Percentiles rank a stretch among this genome's conserved stretches.
These are phyloP conservation scores for Cotesia chilonis DNA, from an alignment of 1,140 invertebrate species.

Conservation along the genomic window DNA sequence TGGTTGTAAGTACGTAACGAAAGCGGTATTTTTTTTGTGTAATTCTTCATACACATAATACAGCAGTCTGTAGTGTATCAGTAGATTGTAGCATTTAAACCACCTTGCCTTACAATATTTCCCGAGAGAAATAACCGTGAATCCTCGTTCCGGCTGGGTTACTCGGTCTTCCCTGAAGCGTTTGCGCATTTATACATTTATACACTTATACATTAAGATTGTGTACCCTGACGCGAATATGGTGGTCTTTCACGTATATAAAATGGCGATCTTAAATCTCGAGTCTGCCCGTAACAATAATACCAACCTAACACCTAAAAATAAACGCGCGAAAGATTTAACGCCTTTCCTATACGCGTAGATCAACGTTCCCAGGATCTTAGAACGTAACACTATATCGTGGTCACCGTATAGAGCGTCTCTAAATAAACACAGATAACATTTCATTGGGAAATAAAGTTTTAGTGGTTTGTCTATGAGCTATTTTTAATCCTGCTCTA, in stretches of 20 bases:
- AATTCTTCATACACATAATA: neutral
- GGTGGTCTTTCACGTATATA: neutral
- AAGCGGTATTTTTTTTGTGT: constrained; percentile 14
- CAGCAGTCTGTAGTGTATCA: neutral
- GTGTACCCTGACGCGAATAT: neutral
- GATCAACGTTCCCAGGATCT: constrained; percentile 16
- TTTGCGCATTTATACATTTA: neutral
- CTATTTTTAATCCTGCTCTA: too few relatives aligned
- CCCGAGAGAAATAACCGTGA: constrained; percentile 32
- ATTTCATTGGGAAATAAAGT: constrained; percentile 9
- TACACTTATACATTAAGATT: neutral
- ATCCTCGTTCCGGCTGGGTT: constrained; percentile 28
- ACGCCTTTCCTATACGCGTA: neutral
- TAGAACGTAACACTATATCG: constrained; percentile 5
- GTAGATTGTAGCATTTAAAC: neutral
- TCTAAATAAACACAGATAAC: constrained; percentile 2
- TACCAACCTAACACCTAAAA: neutral
- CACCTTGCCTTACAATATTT: constrained; percentile 21
- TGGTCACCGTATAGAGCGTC: neutral
- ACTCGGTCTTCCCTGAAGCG: constrained; percentile 11
- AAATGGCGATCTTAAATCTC: constrained; percentile 14
- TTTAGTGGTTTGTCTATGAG: too few relatives aligned
- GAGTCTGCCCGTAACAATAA: constrained; percentile 17
- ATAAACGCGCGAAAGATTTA: neutral
- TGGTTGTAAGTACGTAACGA: constrained; percentile 24